These are phyloP conservation scores for Chrysolina americana DNA, from an alignment of 2,888 invertebrate species.

Conservation along the genomic window DNA sequence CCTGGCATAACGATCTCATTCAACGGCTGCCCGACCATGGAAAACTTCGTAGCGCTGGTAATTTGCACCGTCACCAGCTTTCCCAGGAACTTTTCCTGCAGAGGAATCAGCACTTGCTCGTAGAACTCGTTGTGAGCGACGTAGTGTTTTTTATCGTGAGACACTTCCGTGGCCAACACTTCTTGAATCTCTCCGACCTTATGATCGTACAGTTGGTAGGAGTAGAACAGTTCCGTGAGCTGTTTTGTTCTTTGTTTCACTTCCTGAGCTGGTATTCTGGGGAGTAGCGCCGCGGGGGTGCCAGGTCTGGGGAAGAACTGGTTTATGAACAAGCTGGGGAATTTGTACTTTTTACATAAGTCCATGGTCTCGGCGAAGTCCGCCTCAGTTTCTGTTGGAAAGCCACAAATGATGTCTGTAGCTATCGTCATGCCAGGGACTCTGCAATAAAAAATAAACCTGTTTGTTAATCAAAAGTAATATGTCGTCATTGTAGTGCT, in stretches of 20 bases:
- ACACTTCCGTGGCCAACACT: constrained; percentile 93
- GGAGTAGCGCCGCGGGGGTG: constrained; percentile 94
- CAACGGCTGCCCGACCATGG: constrained; percentile 81
- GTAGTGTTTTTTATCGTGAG: constrained; percentile 90
- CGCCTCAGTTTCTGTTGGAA: constrained; percentile 93
- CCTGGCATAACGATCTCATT: constrained; percentile 71
- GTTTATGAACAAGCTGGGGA: constrained; percentile 96
- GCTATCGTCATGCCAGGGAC: constrained; percentile 94
- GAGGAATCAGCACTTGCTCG: constrained; percentile 92
- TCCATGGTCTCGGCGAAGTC: constrained; percentile 92
- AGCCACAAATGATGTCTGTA: constrained; percentile 98
- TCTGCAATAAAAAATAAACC: constrained; percentile 69
- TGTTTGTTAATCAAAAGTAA: not conserved
- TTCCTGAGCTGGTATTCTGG: constrained; percentile 85
- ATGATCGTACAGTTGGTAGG: constrained; percentile 87
- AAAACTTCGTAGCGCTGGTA: constrained; percentile 79
- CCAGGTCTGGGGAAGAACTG: constrained; percentile 98
- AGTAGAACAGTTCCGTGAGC: constrained; percentile 90
- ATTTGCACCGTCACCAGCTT: constrained; percentile 87
- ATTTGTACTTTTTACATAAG: constrained; percentile 88
- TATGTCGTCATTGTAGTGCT: constrained; percentile 7
- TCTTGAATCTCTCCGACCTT: constrained; percentile 79
- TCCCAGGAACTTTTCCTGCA: constrained; percentile 84
- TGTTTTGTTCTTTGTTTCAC: constrained; percentile 92
- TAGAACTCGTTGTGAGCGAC: constrained; percentile 97